Percentiles rank a stretch among this genome's conserved stretches.
These are phyloP conservation scores for Trematomus loennbergii DNA, from an alignment of 2,113 vertebrate species.

Conservation along the genomic window DNA sequence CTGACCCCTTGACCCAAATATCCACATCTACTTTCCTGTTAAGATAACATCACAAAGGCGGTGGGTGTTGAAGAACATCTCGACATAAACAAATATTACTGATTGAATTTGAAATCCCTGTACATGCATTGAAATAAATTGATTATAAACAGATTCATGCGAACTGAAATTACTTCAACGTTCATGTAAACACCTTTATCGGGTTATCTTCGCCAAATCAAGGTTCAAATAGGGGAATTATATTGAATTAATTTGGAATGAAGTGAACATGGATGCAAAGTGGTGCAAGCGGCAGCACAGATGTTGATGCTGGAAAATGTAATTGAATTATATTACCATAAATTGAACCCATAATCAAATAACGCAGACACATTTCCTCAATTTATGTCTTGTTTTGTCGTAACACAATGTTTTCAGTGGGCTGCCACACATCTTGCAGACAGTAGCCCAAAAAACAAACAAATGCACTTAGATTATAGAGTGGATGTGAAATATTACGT, in stretches of 20 bases:
- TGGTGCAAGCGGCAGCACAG: slow-evolving; percentile 26
- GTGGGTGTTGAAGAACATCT: background rate
- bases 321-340: slow-evolving; percentile 39
- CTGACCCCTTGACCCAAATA: background rate
- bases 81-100: background rate
- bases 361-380: slow-evolving; percentile 16
- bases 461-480: background rate
- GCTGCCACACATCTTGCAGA: background rate
- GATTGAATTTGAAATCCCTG: background rate
- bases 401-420: slow-evolving; percentile 7
- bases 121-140: background rate
- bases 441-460: background rate
- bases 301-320: slow-evolving; percentile 27
- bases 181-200: background rate
- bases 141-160: slow-evolving; percentile 7
- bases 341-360: slow-evolving; percentile 35
- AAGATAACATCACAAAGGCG: background rate
- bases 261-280: slow-evolving; percentile 16
- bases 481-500: background rate
- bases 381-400: slow-evolving; percentile 10
- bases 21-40: background rate
- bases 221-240: slow-evolving; percentile 15
- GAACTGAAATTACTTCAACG: slow-evolving; percentile 12
- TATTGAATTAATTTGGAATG: slow-evolving; percentile 33
- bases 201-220: slow-evolving; percentile 17